Conservation (phyloP, 2,888 invertebrate genomes). For the Diadegma fenestrale region DNA sequence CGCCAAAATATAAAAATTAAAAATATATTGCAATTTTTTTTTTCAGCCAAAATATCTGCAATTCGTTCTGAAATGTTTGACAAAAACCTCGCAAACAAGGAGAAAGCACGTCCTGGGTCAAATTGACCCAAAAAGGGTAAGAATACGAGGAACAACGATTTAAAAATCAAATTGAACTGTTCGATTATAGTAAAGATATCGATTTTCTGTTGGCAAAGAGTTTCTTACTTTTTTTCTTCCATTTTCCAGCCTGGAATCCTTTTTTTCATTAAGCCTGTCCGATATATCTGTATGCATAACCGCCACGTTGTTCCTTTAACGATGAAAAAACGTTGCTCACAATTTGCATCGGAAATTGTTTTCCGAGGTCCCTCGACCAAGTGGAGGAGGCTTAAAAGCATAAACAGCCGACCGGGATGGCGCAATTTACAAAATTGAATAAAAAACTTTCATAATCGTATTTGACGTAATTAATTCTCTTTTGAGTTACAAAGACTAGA, state of each 20-base stretch:
- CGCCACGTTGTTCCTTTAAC: neutral
- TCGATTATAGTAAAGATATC: neutral
- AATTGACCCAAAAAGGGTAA: neutral
- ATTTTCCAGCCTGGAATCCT: neutral
- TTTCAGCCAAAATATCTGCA: too few relatives aligned
- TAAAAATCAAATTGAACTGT: neutral
- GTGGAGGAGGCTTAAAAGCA: slow-evolving; percentile 25
- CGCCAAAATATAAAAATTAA: neutral
- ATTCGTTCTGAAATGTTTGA: too few relatives aligned
- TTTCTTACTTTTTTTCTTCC: neutral
- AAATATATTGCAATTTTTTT: neutral
- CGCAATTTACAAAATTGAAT: slow-evolving; percentile 27
- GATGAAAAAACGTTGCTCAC: slow-evolving; percentile 3
- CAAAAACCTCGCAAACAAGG: too few relatives aligned
- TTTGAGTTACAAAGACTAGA: slow-evolving; percentile 12
- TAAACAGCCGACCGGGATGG: slow-evolving; percentile 6
- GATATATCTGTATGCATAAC: neutral
- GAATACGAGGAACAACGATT: neutral
- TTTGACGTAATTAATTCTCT: slow-evolving; percentile 11
- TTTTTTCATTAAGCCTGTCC: neutral
- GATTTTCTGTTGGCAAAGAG: neutral
- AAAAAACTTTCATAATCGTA: slow-evolving; percentile 32
- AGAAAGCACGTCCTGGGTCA: too few relatives aligned
- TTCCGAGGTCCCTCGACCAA: slow-evolving; percentile 15
- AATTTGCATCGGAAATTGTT: slow-evolving; percentile 36